phyloP scores from a whole-genome alignment of 2,888 invertebrate species.

The Drosophila paucipuncta region DNA sequence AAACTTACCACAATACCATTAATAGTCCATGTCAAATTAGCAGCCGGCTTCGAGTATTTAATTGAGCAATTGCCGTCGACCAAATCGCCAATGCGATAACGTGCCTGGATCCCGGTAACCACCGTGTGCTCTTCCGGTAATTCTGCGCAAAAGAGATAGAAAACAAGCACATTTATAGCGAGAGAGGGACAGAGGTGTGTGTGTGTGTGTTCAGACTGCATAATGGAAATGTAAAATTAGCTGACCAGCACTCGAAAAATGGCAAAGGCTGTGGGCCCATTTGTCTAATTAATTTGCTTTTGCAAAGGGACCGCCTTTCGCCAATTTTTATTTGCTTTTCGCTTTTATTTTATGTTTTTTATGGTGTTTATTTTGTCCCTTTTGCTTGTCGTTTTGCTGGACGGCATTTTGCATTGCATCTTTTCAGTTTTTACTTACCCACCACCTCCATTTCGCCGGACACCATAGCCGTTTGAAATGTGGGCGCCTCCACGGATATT shows the following conservation, averaged over 20 bases:
- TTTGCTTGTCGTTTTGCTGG: conserved; percentile 3
- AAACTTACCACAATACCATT: conserved; percentile 86
- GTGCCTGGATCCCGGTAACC: conserved; percentile 86
- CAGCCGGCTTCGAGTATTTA: conserved; percentile 87
- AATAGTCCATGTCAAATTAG: conserved; percentile 88
- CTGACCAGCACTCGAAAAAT: conserved; percentile 44
- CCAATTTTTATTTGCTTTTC: conserved; percentile 28
- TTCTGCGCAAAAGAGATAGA: conserved; percentile 79
- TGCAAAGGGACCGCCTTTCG: conserved; percentile 46
- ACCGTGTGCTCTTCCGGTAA: conserved; percentile 86
- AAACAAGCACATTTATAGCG: background rate
- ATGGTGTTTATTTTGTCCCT: background rate
- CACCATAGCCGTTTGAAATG: conserved; percentile 85
- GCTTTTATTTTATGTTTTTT: conserved; percentile 4
- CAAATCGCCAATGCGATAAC: conserved; percentile 87
- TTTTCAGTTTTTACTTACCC: conserved; percentile 77
- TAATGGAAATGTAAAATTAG: conserved; percentile 73
- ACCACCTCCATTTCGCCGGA: conserved; percentile 85
- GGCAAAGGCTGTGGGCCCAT: conserved; percentile 65
- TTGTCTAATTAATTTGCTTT: conserved; percentile 84
- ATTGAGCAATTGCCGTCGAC: conserved; percentile 87
- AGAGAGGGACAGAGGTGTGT: conserved; percentile 13
- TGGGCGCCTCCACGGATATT: conserved; percentile 85
- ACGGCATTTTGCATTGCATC: conserved; percentile 26
- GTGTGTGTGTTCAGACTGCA: conserved; percentile 22